Evolutionary conservation across 1,140 invertebrate genomes (phyloP).

Genomic region (Caenorhabditis tropicalis): DNA sequence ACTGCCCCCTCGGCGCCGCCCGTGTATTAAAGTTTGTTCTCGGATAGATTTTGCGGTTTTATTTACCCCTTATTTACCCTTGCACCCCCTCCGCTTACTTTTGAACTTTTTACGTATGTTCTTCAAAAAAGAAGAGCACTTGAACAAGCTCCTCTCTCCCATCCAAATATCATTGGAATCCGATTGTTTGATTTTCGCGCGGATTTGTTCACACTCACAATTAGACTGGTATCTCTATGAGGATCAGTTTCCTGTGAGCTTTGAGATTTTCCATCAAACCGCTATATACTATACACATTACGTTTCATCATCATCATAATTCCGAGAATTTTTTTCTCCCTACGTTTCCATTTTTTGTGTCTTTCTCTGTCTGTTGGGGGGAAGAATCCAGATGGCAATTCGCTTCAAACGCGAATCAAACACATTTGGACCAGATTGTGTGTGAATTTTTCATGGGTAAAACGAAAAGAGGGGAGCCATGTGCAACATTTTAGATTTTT

Average conservation of each 20-base stretch:
- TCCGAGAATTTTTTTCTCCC: neutral
- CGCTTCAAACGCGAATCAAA: neutral
- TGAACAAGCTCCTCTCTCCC: no score
- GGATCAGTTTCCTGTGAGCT: no score
- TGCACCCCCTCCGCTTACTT: neutral
- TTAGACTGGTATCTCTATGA: no score
- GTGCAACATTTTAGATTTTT: neutral
- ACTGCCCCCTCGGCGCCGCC: no score
- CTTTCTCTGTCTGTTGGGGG: neutral
- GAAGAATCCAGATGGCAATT: no score
- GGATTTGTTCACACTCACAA: no score
- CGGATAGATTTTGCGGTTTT: neutral
- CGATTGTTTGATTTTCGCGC: no score
- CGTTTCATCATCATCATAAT: neutral
- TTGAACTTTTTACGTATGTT: neutral
- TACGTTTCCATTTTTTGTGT: neutral
- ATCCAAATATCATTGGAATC: no score
- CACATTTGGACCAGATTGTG: conserved; percentile 31
- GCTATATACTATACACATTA: no score
- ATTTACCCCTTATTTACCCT: neutral
- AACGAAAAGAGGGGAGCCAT: neutral
- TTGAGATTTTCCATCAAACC: no score
- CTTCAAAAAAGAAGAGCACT: no score
- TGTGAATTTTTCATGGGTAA: conserved; percentile 12
- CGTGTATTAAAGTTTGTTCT: neutral